Percentiles rank a stretch among this genome's conserved stretches.
These are phyloP conservation scores for Aphelenchoides besseyi DNA, from an alignment of 1,140 invertebrate genomes.

Conservation along the genomic window DNA sequence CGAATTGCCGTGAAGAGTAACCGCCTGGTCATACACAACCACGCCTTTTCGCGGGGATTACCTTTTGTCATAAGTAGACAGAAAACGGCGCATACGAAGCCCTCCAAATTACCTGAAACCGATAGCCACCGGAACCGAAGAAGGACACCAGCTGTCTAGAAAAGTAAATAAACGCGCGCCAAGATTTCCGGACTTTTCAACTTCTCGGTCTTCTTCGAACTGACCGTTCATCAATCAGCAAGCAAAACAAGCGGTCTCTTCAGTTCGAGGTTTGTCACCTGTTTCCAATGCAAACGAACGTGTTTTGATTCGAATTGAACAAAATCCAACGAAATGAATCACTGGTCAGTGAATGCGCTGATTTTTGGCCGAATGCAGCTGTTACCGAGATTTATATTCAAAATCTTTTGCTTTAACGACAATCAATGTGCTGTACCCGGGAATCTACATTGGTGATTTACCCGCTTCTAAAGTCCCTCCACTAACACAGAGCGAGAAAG, in stretches of 20 bases:
- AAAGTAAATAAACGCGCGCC: background rate
- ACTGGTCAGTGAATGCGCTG: background rate
- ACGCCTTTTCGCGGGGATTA: no score
- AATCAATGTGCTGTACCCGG: no score
- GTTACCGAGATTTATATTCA: background rate
- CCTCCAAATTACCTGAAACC: background rate
- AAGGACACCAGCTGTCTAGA: background rate
- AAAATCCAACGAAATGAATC: background rate
- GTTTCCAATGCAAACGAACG: background rate
- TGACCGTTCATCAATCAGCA: background rate
- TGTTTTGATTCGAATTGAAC: background rate
- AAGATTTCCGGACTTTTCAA: background rate
- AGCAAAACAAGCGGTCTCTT: background rate
- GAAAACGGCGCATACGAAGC: background rate
- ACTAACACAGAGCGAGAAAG: background rate
- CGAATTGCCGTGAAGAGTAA: no score
- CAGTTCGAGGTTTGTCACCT: background rate
- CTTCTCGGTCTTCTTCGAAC: no score
- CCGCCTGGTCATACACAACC: no score
- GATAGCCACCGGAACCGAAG: background rate
- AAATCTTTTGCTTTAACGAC: background rate
- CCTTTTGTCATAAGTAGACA: background rate
- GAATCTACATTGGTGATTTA: no score
- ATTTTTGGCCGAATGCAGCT: background rate
- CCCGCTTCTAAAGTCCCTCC: background rate